Evolutionary conservation across 2,888 invertebrate species (phyloP).

Genomic region (Phytoseiulus persimilis): DNA sequence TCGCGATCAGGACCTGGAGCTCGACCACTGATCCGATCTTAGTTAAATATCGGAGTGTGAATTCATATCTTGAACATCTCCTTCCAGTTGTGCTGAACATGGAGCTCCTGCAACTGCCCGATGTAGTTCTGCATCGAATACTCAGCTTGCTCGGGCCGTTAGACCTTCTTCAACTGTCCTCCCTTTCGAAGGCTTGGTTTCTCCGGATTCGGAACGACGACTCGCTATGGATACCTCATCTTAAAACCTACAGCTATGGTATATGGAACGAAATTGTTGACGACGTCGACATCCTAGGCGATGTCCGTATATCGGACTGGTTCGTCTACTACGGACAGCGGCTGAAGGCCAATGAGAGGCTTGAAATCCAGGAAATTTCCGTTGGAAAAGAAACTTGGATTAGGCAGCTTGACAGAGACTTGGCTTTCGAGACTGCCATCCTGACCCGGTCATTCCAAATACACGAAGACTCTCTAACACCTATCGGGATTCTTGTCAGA

Average conservation of each 20-base stretch:
- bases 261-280: slow-evolving; percentile 19
- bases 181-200: neutral
- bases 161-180: neutral
- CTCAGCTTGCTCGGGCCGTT: slow-evolving; percentile 9
- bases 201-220: neutral
- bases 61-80: neutral
- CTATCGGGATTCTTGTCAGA: neutral
- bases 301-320: slow-evolving; percentile 28
- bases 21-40: no score
- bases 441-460: neutral
- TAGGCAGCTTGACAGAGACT: neutral
- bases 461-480: neutral
- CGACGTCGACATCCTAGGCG: neutral
- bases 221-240: slow-evolving; percentile 30
- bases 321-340: neutral
- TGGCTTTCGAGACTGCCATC: slow-evolving; percentile 1
- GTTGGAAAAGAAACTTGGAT: neutral
- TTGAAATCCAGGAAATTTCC: neutral
- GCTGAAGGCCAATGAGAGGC: neutral
- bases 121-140: neutral
- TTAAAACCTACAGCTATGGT: neutral
- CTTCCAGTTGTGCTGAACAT: neutral
- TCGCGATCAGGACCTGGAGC: no score
- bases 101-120: neutral
- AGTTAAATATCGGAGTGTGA: no score